Evolutionary conservation across 2,113 vertebrate species (phyloP).

Genomic region (Ciconia maguari): DNA sequence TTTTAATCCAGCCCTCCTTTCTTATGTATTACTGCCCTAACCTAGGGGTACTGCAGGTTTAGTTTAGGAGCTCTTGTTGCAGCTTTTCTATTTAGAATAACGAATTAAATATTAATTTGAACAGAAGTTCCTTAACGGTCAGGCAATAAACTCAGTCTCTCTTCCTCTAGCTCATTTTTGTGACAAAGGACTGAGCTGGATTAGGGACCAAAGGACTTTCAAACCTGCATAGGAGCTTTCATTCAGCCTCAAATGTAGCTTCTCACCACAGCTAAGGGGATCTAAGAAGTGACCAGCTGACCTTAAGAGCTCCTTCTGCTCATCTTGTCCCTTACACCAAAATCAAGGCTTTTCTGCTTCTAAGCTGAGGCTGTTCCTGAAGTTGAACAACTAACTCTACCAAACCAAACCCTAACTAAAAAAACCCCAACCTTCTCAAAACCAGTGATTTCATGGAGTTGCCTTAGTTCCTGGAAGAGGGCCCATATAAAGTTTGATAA

Average conservation of each 20-base stretch:
- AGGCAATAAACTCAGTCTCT: background rate
- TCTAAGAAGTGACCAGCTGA: background rate
- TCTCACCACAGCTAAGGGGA: background rate
- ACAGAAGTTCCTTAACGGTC: background rate
- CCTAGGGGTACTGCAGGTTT: background rate
- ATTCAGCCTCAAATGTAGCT: background rate
- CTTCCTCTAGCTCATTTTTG: background rate
- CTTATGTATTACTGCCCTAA: background rate
- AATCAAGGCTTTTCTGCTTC: background rate
- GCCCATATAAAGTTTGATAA: background rate
- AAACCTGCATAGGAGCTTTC: background rate
- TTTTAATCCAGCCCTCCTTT: background rate
- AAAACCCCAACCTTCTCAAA: background rate
- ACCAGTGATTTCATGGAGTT: background rate
- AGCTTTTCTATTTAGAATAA: background rate
- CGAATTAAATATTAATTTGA: conserved; percentile 20
- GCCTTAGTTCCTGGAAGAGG: background rate
- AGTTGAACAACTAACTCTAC: background rate
- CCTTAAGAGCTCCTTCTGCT: background rate
- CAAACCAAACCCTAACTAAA: background rate
- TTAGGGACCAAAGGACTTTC: background rate
- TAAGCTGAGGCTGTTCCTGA: background rate
- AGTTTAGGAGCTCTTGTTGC: background rate
- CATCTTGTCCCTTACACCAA: background rate
- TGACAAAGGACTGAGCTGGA: background rate